These are phyloP conservation scores for Scolopax mira DNA, from an alignment of 2,113 vertebrate genomes.

Conservation along the genomic window DNA sequence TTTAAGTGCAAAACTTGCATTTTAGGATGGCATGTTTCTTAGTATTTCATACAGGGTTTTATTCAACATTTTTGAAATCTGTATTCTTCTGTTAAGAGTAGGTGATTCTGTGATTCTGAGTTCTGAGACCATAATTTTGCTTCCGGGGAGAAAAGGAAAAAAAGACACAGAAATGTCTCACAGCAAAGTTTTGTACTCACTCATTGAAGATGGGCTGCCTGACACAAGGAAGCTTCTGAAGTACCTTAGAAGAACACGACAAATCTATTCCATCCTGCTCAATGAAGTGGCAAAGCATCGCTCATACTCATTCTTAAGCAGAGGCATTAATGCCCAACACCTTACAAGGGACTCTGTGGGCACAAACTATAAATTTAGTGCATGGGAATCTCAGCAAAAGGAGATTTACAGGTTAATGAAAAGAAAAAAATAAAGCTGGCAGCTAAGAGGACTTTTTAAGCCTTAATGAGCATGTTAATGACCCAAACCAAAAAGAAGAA, in stretches of 20 bases:
- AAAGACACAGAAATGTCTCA: background rate
- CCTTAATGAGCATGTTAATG: slow-evolving; percentile 55
- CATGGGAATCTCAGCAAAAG: background rate
- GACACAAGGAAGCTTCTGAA: background rate
- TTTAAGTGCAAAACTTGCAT: background rate
- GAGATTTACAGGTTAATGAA: background rate
- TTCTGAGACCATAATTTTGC: background rate
- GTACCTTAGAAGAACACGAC: rapidly evolving
- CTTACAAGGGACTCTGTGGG: background rate
- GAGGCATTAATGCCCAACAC: background rate
- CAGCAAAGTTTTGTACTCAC: rapidly evolving
- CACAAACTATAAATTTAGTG: background rate
- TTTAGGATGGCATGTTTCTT: background rate
- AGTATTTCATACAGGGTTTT: background rate
- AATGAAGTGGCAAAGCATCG: background rate
- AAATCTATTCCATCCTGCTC: background rate
- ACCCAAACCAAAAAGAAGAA: slow-evolving; percentile 45
- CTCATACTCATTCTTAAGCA: background rate
- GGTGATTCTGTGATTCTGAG: no score
- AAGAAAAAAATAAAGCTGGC: background rate
- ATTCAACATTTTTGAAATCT: background rate
- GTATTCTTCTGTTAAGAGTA: background rate
- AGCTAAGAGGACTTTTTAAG: slow-evolving; percentile 8
- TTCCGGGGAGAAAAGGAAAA: background rate
- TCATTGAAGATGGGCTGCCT: background rate